Percentiles rank a stretch among this genome's conserved stretches.
Evolutionary conservation across 2,888 invertebrate species (phyloP).

Genomic region (Drosophila parthenogenetica): DNA sequence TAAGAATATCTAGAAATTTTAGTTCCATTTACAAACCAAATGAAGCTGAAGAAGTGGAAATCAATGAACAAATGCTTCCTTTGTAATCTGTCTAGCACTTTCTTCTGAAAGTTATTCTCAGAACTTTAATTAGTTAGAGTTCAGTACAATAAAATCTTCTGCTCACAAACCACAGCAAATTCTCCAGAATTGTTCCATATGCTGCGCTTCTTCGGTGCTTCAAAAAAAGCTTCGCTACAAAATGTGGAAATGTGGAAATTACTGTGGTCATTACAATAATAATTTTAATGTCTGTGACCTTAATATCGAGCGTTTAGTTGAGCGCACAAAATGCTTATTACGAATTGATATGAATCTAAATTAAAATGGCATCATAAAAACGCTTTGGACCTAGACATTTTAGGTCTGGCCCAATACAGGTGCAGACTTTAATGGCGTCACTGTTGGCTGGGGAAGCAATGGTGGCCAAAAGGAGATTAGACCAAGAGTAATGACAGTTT

Average conservation of each 20-base stretch:
- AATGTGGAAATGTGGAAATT: slow-evolving; percentile 12
- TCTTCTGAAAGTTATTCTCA: too few relatives aligned
- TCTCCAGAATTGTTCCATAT: neutral
- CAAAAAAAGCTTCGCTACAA: slow-evolving; percentile 2
- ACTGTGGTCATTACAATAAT: slow-evolving; percentile 47
- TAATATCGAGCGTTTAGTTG: slow-evolving; percentile 48
- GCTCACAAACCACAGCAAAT: too few relatives aligned
- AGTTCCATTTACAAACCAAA: too few relatives aligned
- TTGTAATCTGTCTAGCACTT: too few relatives aligned
- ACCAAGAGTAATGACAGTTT: slow-evolving; percentile 54
- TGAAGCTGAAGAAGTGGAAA: too few relatives aligned
- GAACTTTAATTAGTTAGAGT: too few relatives aligned
- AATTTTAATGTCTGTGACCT: slow-evolving; percentile 63
- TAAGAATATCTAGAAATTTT: too few relatives aligned
- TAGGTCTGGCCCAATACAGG: slow-evolving; percentile 42
- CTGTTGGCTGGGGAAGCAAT: neutral
- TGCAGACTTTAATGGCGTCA: slow-evolving; percentile 39
- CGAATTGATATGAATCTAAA: slow-evolving; percentile 77
- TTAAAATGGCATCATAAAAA: slow-evolving; percentile 79
- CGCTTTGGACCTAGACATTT: slow-evolving; percentile 55
- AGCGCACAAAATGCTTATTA: slow-evolving; percentile 68
- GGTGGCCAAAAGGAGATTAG: slow-evolving; percentile 19
- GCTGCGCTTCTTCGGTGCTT: slow-evolving; percentile 2
- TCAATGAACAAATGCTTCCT: too few relatives aligned
- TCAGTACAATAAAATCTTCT: too few relatives aligned